Conservation (phyloP, 2,113 vertebrate species). For the Cephalophus harveyi region DNA sequence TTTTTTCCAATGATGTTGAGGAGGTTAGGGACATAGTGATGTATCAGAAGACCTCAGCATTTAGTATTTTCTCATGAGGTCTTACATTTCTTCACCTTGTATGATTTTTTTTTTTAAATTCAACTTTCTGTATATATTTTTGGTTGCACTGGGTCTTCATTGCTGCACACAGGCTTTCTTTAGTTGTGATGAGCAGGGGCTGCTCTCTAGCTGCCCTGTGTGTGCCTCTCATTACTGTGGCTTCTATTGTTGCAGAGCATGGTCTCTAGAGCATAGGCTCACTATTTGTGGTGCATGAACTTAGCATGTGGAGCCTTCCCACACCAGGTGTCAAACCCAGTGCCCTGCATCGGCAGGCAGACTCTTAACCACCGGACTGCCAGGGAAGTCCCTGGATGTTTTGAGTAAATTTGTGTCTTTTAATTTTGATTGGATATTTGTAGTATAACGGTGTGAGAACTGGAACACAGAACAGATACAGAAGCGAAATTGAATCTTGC, state of each 20-base stretch:
- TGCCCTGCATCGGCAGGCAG: neutral
- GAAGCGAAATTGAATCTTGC: neutral
- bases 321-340: neutral
- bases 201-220: neutral
- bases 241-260: neutral
- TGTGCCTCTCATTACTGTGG: neutral
- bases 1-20: neutral
- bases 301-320: neutral
- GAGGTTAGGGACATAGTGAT: neutral
- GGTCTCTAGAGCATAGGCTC: neutral
- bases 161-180: neutral
- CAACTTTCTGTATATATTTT: neutral
- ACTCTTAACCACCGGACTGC: neutral
- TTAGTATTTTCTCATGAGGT: neutral
- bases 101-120: neutral
- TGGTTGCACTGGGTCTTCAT: neutral
- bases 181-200: neutral
- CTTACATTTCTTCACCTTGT: neutral
- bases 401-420: neutral
- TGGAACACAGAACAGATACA: neutral
- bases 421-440: neutral
- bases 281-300: neutral
- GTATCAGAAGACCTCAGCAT: neutral
- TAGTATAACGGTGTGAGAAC: neutral
- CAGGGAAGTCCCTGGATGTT: neutral